Base-by-base conservation (phyloP, 2,113 vertebrate species). In the Anarrhichthys ocellatus region DNA sequence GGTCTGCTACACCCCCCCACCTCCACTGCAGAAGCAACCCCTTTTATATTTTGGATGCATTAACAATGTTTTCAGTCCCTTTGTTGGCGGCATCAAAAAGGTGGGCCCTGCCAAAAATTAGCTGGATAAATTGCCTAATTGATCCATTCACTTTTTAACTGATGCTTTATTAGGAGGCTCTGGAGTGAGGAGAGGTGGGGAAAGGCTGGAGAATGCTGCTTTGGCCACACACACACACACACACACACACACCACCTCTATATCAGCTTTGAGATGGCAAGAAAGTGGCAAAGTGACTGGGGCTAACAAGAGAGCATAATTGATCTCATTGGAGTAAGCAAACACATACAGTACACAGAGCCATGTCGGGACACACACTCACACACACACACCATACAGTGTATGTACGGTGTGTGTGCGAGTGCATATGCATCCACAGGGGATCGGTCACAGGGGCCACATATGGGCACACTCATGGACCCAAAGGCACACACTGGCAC, bases 81-180 rank as follows among this genome's bases (percentile, higher is more conserved):
- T 93, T 94, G 90, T 91, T 94, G 94, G 91, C 88, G 76, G 80
- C 84, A 88, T 94, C 87, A 87, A 86, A 92, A 91, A 87, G 83
- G 76, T 76, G 73, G 82, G 83, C 81, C 71, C 83, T 91, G 92
- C 93, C 93, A 93, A 87, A 89, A 90, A 92, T 94, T 92, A 93
- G 92, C 82, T 64, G 81, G 85, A 94, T 90, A 94, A 94, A 95
- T 93, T 93, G 90, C 82, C 90, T 95, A 95, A 95, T 95, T 95
- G 95, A 95, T 95, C 93, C 89, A 92, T 94, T 94, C 90, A 91
- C 89, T 91, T 91, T 94, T 93, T 90, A 93, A 94, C 89, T 89
- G 89, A 90, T 81, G 80, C 89, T 91, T 93, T 92, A 94, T 93
- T 91, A 92, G 93, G 89, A 91, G 77, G 82, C 76, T 82, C 71